Evolutionary conservation across 1,140 invertebrate species (phyloP), one percentile per base, ranked within the genome.

Genomic region (Pseudomyrmex concolor): DNA sequence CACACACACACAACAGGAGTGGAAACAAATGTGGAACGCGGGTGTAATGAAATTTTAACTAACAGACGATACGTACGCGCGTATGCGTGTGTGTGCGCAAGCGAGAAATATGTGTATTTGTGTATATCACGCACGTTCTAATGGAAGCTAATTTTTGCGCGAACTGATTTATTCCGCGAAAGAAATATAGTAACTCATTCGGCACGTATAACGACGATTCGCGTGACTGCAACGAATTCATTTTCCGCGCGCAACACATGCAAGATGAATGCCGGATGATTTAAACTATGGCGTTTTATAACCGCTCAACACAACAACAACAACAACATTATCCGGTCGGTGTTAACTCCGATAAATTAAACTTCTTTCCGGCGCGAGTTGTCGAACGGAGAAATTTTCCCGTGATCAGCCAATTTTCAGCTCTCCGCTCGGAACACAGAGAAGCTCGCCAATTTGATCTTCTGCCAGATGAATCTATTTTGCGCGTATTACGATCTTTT

Each of bases 151-250:
- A 80, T 80, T 80, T 80, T 80, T 80, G 19, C 54, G 22, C 43
- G 13, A 15, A 2, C 45, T 60, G 66, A 80, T 80, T 71, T 80
- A 80, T 80, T 80, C 10, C 22, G 66, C 54, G 22, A 80, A 80
- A 80, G 66, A 80, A 80, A 70, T 71, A 60, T 71, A 60, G 54
- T 77, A 77, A 77, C 45, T 80, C 66, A 43, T 22, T 59, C 66
- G 22, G 19, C 45, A 55, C 66, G 60, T 12, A 22, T 80, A 80
- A 71, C 66, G 66, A 17, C 66, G 54, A 80, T 50, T 80, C 54
- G 76, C 76, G 76, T 80, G 76, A 80, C 76, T 80, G 54, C 43
- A 34, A 48, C 76, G 55, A 80, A 80, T 80, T 70, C 45, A 80
- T 80, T 80, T 80, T 80, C 66, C 60, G 59, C 76, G 66, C 76